phyloP scores from a whole-genome alignment of 2,797 vertebrate genomes.

The Sebastes wilsoni region DNA sequence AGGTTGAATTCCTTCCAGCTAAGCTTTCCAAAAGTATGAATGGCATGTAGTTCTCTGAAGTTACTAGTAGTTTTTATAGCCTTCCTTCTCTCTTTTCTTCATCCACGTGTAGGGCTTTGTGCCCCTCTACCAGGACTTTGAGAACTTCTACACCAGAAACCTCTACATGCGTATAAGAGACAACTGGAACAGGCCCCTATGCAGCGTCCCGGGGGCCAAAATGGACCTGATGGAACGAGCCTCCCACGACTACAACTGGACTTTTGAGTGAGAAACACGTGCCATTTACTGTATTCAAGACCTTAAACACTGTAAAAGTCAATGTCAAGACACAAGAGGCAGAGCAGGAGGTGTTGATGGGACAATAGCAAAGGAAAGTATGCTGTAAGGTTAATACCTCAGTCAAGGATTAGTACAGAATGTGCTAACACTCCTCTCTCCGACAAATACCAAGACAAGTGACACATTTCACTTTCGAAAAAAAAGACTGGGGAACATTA shows the following conservation, averaged over 20 bases:
- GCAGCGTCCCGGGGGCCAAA: conserved; percentile 91
- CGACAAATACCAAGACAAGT: not conserved
- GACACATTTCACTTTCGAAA: not conserved
- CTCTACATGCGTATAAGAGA: conserved; percentile 95
- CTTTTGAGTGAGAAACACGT: conserved; percentile 88
- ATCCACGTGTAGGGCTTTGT: conserved; percentile 89
- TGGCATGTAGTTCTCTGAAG: not conserved
- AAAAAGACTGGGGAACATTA: not conserved
- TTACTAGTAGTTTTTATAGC: not conserved
- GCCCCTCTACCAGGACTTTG: conserved; percentile 95
- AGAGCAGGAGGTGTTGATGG: not conserved
- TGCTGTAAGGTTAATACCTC: not conserved
- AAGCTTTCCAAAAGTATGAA: not conserved
- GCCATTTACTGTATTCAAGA: not conserved
- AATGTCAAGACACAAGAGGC: not conserved
- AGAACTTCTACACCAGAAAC: conserved; percentile 95
- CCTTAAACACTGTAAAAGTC: not conserved
- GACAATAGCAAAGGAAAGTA: not conserved
- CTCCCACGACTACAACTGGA: conserved; percentile 94
- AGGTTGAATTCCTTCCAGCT: not conserved
- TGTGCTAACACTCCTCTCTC: not conserved
- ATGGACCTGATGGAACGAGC: conserved; percentile 90
- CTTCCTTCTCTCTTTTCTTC: not conserved
- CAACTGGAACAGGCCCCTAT: conserved; percentile 93
- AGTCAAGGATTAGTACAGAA: not conserved